These are phyloP conservation scores for Characodon lateralis DNA, from an alignment of 2,797 vertebrate genomes.

Conservation along the genomic window DNA sequence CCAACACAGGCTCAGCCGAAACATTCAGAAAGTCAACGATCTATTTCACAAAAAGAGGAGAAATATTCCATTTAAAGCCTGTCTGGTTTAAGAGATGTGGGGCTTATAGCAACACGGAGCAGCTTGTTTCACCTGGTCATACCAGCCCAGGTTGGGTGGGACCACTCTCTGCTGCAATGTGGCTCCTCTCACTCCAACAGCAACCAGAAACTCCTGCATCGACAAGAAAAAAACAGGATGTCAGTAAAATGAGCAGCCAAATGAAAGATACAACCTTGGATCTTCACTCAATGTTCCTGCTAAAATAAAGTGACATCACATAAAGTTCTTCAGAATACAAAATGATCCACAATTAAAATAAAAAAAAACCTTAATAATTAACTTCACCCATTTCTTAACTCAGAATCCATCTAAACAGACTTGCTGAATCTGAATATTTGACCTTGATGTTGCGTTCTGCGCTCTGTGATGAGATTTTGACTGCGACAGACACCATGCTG, in stretches of 20 bases:
- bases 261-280: no score
- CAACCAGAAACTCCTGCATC: conserved; percentile 91
- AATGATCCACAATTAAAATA: neutral
- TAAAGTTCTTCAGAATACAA: neutral
- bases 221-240: neutral
- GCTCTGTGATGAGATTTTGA: conserved; percentile 92
- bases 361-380: neutral
- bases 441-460: conserved; percentile 95
- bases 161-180: conserved; percentile 94
- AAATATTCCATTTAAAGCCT: neutral
- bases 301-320: neutral
- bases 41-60: conserved; percentile 70
- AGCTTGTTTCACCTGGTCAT: conserved; percentile 89
- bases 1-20: conserved; percentile 95
- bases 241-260: conserved; percentile 7
- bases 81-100: neutral
- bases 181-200: conserved; percentile 91
- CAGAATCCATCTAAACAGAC: neutral
- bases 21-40: conserved; percentile 96
- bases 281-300: no score
- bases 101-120: neutral
- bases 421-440: conserved; percentile 3
- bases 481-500: conserved; percentile 94
- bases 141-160: conserved; percentile 90
- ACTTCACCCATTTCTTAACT: neutral